Evolutionary conservation across 2,888 invertebrate species (phyloP), one percentile per base, ranked within the genome.

Genomic region (Argyra leucocephala): DNA sequence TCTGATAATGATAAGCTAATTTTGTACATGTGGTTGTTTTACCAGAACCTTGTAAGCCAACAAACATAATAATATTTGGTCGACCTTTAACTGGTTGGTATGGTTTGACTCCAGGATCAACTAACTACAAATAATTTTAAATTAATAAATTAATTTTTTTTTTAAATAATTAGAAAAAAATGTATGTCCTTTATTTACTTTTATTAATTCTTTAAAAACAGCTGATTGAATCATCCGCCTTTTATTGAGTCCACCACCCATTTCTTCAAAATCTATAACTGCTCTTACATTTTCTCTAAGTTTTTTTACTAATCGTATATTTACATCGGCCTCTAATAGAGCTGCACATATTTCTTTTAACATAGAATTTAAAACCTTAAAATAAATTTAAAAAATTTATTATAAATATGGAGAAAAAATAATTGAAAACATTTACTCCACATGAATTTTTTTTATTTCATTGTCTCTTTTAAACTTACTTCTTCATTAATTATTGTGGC

Each of bases 21-120:
- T 99, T 99, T 69, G 98, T 99, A 83, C 99, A 99, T 1, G 98
- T 97, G 24, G 99, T 99, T 0, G 99, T 99, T 84, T 99, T 99
- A 71, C 99, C 99, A 66, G 97, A 96, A 69, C 99, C 99, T 83
- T 99, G 99, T 15, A 99, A 85, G 74, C 99, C 99, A 64, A 99
- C 99, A 84, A 99, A 99, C 99, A 99, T 99, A 72, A 99, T 91
- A 22, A 99, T 84, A 81, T 99, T 99, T 61, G 92, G 88, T 75
- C 89, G 89, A 63, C 96, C 98, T 82, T 99, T 99, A 0, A 90
- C 83, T 61, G 99, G 99, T 75, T 93, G 92, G 82, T 92, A 97
- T 5, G 97, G 93, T 78, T 97, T 96, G 0, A 97, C 97, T 67
- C 93, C 96, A 23, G 99, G 98, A 82, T 99, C 98, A 63, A 99